These are phyloP conservation scores for Pogonocichla stellata DNA, from an alignment of 2,113 vertebrate species.

Conservation along the genomic window DNA sequence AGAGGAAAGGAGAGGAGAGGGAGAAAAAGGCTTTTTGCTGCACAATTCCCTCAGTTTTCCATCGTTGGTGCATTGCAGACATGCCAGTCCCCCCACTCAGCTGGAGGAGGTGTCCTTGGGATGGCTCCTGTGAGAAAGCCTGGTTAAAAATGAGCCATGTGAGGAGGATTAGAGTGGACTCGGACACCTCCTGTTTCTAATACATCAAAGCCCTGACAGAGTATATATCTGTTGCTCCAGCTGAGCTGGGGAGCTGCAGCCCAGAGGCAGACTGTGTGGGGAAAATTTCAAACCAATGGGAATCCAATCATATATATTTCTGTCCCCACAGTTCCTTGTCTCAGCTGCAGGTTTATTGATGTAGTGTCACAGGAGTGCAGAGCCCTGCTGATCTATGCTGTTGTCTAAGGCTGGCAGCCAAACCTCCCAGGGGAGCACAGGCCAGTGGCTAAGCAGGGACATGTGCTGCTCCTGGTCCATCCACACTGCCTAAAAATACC, in stretches of 20 bases:
- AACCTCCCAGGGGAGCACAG: not conserved
- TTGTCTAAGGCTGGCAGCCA: not conserved
- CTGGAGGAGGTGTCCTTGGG: slow-evolving; percentile 22
- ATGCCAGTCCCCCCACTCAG: not conserved
- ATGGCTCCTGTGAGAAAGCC: not conserved
- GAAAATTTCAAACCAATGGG: not conserved
- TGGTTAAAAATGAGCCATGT: slow-evolving; percentile 14
- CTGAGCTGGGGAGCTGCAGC: not conserved
- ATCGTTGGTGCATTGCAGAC: rapidly evolving
- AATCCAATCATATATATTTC: slow-evolving; percentile 27
- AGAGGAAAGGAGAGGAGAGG: not conserved
- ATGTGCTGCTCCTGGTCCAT: not conserved
- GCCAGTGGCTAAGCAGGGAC: not conserved
- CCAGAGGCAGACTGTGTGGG: not conserved
- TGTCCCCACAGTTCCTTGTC: not conserved
- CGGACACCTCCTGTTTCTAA: not conserved
- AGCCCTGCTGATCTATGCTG: not conserved
- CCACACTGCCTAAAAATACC: not conserved
- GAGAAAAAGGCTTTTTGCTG: not conserved
- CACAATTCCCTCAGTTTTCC: not conserved
- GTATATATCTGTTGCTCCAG: not conserved
- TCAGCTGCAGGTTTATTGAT: not conserved
- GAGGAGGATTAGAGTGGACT: not conserved
- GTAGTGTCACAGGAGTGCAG: not conserved
- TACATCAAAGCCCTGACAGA: not conserved